Evolutionary conservation across 2,888 invertebrate genomes (phyloP), one percentile per base, ranked within the genome.

Genomic region (Odontomyia ornata): DNA sequence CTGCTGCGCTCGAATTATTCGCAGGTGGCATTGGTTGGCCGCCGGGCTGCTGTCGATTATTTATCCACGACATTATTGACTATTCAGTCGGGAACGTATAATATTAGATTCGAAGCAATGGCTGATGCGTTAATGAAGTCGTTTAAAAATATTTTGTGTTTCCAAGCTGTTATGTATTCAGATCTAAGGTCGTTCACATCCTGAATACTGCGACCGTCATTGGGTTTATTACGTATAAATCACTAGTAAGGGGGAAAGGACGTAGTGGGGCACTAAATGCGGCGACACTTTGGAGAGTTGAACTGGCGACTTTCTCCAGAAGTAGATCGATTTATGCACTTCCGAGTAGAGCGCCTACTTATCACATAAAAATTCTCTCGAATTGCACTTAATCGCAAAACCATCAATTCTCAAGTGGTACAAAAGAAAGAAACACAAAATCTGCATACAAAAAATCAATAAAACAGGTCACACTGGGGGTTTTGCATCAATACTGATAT

Each of bases 31-130:
- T 23, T 21, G 67, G 47, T 60, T 46, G 56, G 18, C 57, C 57
- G 25, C 23, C 25, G n/a, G 46, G 21, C 15, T 76, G 76, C 71
- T 76, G 78, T 43, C 69, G 78, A 69, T 64, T 76, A 65, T 79
- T 75, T 75, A 76, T 77, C 79, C 79, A 77, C 75, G 79, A 79
- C 79, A 79, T 79, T 69, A 60, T 78, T 27, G 72, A 78, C 71
- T 78, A 9, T 73, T 73, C 30, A 73, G 21, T 7, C 72, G 57
- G 2, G 18, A n/a, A 73, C 47, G 4, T 30, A 27, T 18, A 30
- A 21, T 56, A n/a, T 72, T 60, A 52, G 0, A 36, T 57, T 60
- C 27, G 1, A 11, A 9, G 5, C 52, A 69, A 69, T 69, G 47
- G 27, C 47, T 27, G 36, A 11, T 36, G 2, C 65, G 5, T 27